Evolutionary conservation across 2,113 vertebrate species (phyloP).

Genomic region (Gadus chalcogrammus): DNA sequence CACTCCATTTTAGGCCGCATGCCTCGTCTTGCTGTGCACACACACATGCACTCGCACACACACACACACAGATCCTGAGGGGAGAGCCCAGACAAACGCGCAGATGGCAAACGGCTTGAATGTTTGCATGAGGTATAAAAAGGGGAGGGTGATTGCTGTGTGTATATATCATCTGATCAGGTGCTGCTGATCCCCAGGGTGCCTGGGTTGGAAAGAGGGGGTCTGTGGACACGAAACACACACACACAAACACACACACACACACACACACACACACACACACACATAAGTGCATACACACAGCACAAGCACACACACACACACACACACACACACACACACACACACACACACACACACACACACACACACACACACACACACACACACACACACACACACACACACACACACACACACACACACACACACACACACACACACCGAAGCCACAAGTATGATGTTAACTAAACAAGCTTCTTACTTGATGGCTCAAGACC

Average conservation of each 20-base stretch:
- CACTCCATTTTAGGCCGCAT: constrained; percentile 7
- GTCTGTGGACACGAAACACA: no score
- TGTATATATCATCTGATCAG: constrained; percentile 20
- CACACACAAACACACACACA: no score
- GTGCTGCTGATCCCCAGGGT: no score
- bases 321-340: constrained; percentile 10
- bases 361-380: constrained; percentile 19
- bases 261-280: no score
- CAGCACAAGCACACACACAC: neutral
- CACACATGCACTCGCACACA: constrained; percentile 20
- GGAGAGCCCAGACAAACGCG: constrained; percentile 42
- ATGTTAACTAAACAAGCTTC: no score
- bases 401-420: no score
- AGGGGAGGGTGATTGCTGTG: constrained; percentile 21
- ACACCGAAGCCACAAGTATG: constrained; percentile 24
- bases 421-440: no score
- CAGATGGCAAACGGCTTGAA: constrained; percentile 51
- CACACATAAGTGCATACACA: neutral
- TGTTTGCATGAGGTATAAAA: constrained; percentile 20
- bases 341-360: constrained; percentile 26
- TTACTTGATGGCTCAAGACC: no score
- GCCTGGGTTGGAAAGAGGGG: no score
- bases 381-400: no score
- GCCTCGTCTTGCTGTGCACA: constrained; percentile 18
- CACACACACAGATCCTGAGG: constrained; percentile 23